Evolutionary conservation across 53 echinoderm and acorn worm species (phyloP), one percentile per base, ranked within the genome.

Genomic region (Holothuria scabra): DNA sequence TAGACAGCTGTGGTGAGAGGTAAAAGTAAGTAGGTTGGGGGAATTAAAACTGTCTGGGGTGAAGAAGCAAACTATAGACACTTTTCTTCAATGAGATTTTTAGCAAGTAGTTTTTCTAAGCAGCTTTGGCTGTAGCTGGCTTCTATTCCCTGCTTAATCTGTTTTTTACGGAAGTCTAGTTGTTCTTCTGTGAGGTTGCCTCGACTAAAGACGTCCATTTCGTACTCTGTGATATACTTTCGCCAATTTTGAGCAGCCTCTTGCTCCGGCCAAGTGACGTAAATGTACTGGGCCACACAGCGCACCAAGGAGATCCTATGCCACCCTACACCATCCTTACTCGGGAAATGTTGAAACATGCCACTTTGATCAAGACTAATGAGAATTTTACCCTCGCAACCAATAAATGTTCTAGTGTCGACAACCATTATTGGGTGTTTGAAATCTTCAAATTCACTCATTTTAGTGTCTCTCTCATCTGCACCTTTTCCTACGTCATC

Each of bases 281-380:
- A 81, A 22, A 81, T 81, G n/a, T 81, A 81, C 44, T 81, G 82
- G 7, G 63, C 62, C 14, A 81, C 62, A 23, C 82, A 81, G 14
- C 82, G 35, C n/a, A 61, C 65, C 62, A 81, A 44, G 12, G 82
- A 46, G 37, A 62, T 81, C 0, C 65, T 41, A 35, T 62, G 64
- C 82, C 82, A 81, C 21, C 82, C 82, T 35, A 81, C 82, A n/a
- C 65, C 82, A 23, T 20, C 34, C 29, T 61, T 22, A 12, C 82
- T 41, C 25, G 21, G 13, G 23, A 81, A 81, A 26, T 64, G 32
- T 13, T 81, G 82, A 18, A 63, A 64, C 82, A 81, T 81, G 8
- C 82, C 82, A 28, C 65, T 41, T 25, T 64, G 65, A 28, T 81
- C 82, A 11, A 81, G 60, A 63, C 65, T 64, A 2, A 81, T 81